Evolutionary conservation across 2,113 vertebrate genomes (phyloP).

Genomic region (Heliornis fulica): DNA sequence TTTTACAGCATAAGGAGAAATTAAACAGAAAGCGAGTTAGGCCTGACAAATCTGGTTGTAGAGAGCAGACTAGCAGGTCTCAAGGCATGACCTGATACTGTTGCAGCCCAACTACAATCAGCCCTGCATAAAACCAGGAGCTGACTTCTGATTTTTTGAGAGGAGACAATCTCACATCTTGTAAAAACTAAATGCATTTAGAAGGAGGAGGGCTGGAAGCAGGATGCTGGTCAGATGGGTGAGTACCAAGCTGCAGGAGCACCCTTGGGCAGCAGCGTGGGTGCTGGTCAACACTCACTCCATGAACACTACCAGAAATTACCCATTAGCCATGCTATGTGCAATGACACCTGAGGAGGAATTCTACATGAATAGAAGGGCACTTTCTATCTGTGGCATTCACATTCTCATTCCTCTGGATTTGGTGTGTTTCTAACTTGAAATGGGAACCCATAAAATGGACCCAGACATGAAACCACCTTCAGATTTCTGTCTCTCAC

Average conservation of each 20-base stretch:
- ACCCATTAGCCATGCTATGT: background rate
- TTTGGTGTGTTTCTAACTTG: background rate
- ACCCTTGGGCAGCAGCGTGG: background rate
- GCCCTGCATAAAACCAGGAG: background rate
- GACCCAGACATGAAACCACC: background rate
- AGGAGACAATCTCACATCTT: background rate
- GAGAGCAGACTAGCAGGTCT: background rate
- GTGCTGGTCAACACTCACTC: background rate
- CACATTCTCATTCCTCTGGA: background rate
- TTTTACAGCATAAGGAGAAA: fast-evolving
- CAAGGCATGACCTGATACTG: background rate
- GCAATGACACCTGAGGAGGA: background rate
- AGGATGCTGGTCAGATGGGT: background rate
- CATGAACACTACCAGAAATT: background rate
- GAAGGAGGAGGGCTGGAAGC: background rate
- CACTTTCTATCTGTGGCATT: background rate
- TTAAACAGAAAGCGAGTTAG: background rate
- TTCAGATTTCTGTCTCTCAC: background rate
- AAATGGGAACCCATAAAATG: background rate
- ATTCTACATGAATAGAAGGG: fast-evolving
- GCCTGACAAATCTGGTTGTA: background rate
- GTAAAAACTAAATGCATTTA: background rate
- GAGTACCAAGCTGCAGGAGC: background rate
- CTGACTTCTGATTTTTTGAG: background rate
- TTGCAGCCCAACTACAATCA: background rate